Conservation (phyloP, 2,113 vertebrate species). For the Muntiacus muntjak region DNA sequence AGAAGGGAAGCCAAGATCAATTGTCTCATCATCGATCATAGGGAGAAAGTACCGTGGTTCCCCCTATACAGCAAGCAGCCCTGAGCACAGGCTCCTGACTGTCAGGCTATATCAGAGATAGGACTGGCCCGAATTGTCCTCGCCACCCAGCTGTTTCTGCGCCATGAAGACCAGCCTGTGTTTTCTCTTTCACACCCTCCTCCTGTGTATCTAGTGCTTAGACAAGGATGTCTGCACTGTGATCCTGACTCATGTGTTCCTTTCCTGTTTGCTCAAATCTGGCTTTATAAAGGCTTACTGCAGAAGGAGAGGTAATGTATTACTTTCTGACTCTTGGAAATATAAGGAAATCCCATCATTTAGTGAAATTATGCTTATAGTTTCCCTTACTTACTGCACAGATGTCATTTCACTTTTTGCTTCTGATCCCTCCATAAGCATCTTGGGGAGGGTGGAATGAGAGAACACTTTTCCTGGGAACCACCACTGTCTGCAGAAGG, state of each 20-base stretch:
- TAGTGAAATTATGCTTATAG: not conserved
- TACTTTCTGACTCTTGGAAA: not conserved
- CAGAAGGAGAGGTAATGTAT: not conserved
- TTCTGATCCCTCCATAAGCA: not conserved
- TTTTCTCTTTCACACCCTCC: not conserved
- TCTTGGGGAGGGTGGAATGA: not conserved
- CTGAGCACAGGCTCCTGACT: not conserved
- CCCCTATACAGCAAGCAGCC: fast-evolving
- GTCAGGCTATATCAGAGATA: not conserved
- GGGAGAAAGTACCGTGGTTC: not conserved
- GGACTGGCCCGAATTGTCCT: not conserved
- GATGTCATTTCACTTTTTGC: not conserved
- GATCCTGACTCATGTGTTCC: not conserved
- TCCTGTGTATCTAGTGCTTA: not conserved
- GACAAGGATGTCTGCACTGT: not conserved
- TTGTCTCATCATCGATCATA: not conserved
- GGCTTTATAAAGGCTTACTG: not conserved
- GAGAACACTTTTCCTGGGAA: not conserved
- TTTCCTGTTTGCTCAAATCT: not conserved
- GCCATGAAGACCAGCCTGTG: not conserved
- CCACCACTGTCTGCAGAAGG: not conserved
- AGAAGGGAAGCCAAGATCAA: not conserved
- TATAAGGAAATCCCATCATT: conserved; percentile 15
- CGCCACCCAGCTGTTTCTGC: not conserved
- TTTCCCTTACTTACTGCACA: not conserved